phyloP scores from a whole-genome alignment of 1,140 invertebrate species.

The Orchesella cincta region DNA sequence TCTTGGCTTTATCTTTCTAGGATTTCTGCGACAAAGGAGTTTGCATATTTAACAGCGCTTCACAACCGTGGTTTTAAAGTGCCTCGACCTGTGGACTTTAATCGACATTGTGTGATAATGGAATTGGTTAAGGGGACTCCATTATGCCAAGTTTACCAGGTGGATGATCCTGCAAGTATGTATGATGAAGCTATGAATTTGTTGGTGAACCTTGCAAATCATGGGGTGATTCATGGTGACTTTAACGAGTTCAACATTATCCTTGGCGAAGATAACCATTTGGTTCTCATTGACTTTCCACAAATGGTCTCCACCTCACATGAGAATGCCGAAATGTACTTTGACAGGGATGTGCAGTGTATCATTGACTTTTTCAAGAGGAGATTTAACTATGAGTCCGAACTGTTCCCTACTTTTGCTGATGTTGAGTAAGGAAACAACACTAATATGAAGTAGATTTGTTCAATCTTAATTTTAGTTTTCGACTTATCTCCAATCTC shows the following conservation, averaged over 20 bases:
- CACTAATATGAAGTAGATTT: constrained; percentile 32
- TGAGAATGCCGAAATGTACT: constrained; percentile 87
- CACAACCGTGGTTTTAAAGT: constrained; percentile 89
- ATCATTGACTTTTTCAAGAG: constrained; percentile 88
- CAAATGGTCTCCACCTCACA: constrained; percentile 98
- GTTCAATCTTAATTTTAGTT: constrained; percentile 29
- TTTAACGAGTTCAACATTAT: constrained; percentile 99
- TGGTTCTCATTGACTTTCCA: constrained; percentile 96
- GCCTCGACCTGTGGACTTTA: constrained; percentile 91
- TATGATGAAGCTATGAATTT: constrained; percentile 96
- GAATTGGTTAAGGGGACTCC: constrained; percentile 79
- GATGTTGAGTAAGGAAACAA: constrained; percentile 66
- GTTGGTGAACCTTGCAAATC: constrained; percentile 84
- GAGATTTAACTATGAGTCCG: constrained; percentile 89
- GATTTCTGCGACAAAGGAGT: constrained; percentile 96
- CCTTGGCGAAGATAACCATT: constrained; percentile 73
- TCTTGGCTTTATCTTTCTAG: constrained; percentile 98
- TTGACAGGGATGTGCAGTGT: constrained; percentile 93
- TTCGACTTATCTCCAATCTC: no score
- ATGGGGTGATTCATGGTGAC: constrained; percentile 97
- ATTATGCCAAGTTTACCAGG: constrained; percentile 77
- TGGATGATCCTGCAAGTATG: constrained; percentile 74
- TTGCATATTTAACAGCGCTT: constrained; percentile 95
- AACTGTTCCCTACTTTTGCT: constrained; percentile 79
- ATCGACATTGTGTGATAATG: constrained; percentile 97